Conservation (phyloP, 2,797 vertebrate species). For the Phalanger gymnotis region DNA sequence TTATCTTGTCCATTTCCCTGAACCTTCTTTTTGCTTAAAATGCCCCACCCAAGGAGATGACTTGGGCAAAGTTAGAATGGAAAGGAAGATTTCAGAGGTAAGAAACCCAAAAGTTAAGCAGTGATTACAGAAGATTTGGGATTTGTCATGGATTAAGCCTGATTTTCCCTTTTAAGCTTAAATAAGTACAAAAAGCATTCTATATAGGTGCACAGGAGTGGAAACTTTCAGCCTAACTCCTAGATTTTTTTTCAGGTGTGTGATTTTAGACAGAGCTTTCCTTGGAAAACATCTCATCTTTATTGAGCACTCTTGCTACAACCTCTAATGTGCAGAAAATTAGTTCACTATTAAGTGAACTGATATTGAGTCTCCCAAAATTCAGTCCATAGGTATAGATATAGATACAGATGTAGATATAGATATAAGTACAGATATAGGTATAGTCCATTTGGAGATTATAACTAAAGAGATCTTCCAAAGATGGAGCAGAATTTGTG, state of each 20-base stretch:
- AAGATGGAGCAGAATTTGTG: not conserved
- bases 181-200: not conserved
- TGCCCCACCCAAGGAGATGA: not conserved
- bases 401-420: not conserved
- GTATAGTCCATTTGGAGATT: not conserved
- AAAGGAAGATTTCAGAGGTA: slow-evolving; percentile 31
- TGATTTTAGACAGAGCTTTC: not conserved
- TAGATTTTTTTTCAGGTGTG: not conserved
- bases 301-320: not conserved
- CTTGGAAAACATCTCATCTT: not conserved
- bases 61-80: not conserved
- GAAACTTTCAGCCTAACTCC: not conserved
- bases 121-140: not conserved
- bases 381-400: not conserved
- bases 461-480: not conserved
- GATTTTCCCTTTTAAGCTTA: not conserved
- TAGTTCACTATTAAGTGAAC: not conserved
- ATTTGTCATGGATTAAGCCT: not conserved
- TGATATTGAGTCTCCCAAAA: not conserved
- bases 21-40: slow-evolving; percentile 39
- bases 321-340: not conserved
- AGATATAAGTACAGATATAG: no score
- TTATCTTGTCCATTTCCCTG: slow-evolving; percentile 30
- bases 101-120: not conserved
- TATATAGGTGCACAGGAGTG: not conserved